Percentiles rank a stretch among this genome's conserved stretches.
Evolutionary conservation across 2,888 invertebrate species (phyloP).

Genomic region (Ophion obscuratus): DNA sequence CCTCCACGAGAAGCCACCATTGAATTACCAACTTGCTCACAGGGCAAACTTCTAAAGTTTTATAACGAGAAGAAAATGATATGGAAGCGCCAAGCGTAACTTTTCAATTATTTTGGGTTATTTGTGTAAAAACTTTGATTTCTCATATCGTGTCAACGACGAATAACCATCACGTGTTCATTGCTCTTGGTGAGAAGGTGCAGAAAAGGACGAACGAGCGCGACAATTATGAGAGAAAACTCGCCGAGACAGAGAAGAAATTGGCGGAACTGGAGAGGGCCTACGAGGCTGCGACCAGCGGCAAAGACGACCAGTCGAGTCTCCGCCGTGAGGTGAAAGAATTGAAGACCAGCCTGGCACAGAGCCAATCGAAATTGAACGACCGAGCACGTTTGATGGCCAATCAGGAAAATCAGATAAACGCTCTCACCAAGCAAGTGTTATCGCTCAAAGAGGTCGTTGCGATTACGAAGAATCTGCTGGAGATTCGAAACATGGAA

Average conservation of each 20-base stretch:
- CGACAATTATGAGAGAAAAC: constrained; percentile 75
- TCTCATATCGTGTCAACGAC: no score
- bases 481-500: constrained; percentile 92
- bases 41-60: no score
- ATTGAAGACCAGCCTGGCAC: constrained; percentile 74
- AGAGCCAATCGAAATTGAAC: constrained; percentile 76
- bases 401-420: constrained; percentile 92
- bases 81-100: no score
- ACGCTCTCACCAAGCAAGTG: constrained; percentile 89
- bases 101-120: no score
- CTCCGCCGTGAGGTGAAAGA: constrained; percentile 76
- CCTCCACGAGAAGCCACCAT: no score
- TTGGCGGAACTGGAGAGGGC: constrained; percentile 72
- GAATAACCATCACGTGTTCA: neutral
- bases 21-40: no score
- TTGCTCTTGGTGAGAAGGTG: constrained; percentile 5
- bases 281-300: constrained; percentile 68
- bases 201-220: constrained; percentile 77
- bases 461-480: constrained; percentile 91
- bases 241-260: constrained; percentile 76
- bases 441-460: constrained; percentile 92
- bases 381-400: constrained; percentile 76
- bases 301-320: constrained; percentile 68
- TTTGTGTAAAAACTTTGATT: neutral
- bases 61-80: no score